Conservation (phyloP, 2,113 vertebrate genomes). For the Fulica atra region DNA sequence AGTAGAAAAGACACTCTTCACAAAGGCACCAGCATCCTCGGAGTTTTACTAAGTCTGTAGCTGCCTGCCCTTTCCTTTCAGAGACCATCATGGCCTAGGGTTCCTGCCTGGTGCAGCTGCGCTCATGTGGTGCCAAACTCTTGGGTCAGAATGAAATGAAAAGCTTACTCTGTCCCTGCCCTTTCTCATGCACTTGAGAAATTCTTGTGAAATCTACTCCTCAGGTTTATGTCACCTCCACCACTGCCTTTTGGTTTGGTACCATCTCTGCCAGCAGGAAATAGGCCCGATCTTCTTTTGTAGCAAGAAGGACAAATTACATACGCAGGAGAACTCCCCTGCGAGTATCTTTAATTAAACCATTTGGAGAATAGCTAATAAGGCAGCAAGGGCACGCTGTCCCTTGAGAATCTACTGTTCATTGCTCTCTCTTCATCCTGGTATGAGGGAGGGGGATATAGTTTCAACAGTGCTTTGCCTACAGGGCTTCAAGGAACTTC, state of each 20-base stretch:
- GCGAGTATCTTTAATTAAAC: constrained; percentile 1
- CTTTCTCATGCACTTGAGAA: not conserved
- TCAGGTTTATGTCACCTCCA: not conserved
- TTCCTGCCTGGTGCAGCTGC: not conserved
- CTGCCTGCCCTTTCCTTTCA: not conserved
- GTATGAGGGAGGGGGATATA: not conserved
- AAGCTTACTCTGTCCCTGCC: not conserved
- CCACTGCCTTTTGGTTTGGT: not conserved
- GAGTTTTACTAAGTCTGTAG: not conserved
- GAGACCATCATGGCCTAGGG: not conserved
- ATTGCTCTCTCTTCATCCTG: not conserved
- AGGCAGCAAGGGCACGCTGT: not conserved
- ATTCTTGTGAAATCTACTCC: not conserved
- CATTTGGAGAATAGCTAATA: not conserved
- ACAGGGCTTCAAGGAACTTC: not conserved
- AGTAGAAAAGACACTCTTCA: not conserved
- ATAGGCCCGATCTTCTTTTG: not conserved
- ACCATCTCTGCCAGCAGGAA: not conserved
- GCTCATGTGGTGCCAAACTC: not conserved
- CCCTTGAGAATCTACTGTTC: not conserved
- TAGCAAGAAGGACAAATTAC: not conserved
- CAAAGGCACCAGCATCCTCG: not conserved
- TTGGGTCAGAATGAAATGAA: not conserved
- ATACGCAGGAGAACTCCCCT: not conserved
- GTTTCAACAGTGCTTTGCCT: not conserved